A percentile compares a stretch with the other conserved stretches of the same genome.
Conservation (phyloP, 2,888 invertebrate genomes). For the Chrysomela aeneicollis region DNA sequence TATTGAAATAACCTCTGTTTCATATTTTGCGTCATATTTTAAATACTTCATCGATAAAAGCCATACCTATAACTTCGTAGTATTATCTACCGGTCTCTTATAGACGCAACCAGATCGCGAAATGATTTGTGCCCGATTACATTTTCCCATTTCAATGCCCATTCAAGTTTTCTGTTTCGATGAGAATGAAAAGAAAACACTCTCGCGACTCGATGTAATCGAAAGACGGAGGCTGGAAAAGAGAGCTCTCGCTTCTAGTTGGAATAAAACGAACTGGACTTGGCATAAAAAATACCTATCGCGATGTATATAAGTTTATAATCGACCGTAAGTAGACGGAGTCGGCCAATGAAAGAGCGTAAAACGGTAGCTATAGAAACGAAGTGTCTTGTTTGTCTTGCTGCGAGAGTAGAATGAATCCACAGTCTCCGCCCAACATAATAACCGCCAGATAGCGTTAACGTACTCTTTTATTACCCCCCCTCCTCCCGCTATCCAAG, state of each 20-base stretch:
- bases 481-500: slow-evolving; percentile 43
- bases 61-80: too few species aligned
- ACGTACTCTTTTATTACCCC: slow-evolving; percentile 48
- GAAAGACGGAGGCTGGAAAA: neutral
- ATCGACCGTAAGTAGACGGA: slow-evolving; percentile 52
- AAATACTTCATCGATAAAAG: too few species aligned
- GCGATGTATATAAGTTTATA: slow-evolving; percentile 49
- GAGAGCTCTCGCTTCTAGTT: slow-evolving; percentile 8
- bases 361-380: slow-evolving; percentile 64
- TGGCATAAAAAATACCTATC: slow-evolving; percentile 38
- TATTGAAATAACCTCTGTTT: too few species aligned
- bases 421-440: slow-evolving; percentile 59
- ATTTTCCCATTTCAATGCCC: neutral
- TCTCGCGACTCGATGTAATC: neutral
- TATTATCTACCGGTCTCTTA: too few species aligned
- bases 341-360: slow-evolving; percentile 61
- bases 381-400: slow-evolving; percentile 58
- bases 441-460: slow-evolving; percentile 47
- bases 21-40: too few species aligned
- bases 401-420: slow-evolving; percentile 61
- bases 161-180: neutral
- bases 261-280: slow-evolving; percentile 32
- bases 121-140: neutral
- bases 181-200: neutral
- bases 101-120: too few species aligned